Conservation (phyloP, 2,888 invertebrate species). For the Acrobasis repandana region DNA sequence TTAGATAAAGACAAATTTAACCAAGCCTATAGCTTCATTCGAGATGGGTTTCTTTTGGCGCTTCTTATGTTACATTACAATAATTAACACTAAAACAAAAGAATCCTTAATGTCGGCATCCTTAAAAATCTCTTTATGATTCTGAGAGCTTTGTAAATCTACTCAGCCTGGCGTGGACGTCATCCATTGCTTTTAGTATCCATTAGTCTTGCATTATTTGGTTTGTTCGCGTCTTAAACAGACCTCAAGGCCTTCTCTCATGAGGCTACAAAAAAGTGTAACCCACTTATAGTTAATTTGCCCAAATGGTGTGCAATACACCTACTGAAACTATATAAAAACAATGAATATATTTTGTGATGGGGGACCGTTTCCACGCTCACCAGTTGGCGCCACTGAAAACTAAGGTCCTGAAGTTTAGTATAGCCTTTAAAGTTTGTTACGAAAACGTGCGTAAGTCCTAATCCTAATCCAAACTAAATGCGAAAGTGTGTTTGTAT, state of each 20-base stretch:
- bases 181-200: conserved; percentile 30
- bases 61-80: neutral
- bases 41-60: too few species aligned
- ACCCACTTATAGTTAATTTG: neutral
- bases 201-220: conserved; percentile 32
- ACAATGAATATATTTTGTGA: too few species aligned
- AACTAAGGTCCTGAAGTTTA: too few species aligned
- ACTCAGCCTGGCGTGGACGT: conserved; percentile 20
- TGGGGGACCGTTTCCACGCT: too few species aligned
- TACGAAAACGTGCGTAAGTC: too few species aligned
- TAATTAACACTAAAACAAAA: neutral
- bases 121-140: conserved; percentile 2
- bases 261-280: neutral
- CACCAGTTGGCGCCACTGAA: too few species aligned
- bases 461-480: too few species aligned
- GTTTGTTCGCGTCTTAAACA: conserved; percentile 27
- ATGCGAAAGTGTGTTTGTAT: too few species aligned
- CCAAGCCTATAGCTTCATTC: too few species aligned
- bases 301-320: too few species aligned
- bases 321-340: neutral
- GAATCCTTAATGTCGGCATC: neutral
- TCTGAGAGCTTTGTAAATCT: conserved; percentile 29
- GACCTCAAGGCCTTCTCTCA: conserved; percentile 8
- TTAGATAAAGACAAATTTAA: too few species aligned
- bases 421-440: too few species aligned